A percentile compares a stretch with the other conserved stretches of the same genome.
These are phyloP conservation scores for Notechis scutatus DNA, from an alignment of 2,113 vertebrate species.

Conservation along the genomic window DNA sequence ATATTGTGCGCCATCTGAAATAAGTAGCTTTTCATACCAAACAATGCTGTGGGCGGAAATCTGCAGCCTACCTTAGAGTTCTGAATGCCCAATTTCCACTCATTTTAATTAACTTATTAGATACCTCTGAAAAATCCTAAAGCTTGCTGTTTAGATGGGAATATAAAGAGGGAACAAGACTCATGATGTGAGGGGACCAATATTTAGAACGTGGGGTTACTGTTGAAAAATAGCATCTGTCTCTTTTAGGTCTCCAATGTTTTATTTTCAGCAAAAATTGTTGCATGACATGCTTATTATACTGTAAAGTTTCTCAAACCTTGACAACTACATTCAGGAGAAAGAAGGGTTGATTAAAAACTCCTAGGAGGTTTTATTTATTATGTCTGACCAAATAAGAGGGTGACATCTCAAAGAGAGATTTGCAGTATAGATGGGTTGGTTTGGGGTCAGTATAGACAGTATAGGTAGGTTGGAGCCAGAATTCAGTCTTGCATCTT, in stretches of 20 bases:
- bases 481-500: neutral
- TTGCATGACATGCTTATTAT: neutral
- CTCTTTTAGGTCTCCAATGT: neutral
- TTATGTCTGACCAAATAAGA: neutral
- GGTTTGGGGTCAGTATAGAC: neutral
- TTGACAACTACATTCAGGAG: neutral
- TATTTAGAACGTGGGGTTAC: neutral
- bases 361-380: neutral
- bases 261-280: neutral
- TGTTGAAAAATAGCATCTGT: neutral
- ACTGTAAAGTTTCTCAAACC: neutral
- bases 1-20: slow-evolving; percentile 6
- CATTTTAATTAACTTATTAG: slow-evolving; percentile 5
- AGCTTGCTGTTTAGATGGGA: neutral
- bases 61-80: neutral
- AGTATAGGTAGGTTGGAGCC: neutral
- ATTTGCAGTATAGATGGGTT: neutral
- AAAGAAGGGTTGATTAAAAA: neutral
- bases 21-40: neutral
- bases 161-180: neutral
- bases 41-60: neutral
- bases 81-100: neutral
- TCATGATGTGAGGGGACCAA: neutral
- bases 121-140: neutral
- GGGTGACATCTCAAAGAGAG: neutral